A percentile compares a stretch with the other conserved stretches of the same genome.
Conservation (phyloP, 2,113 vertebrate genomes). For the Sceloporus tristichus region DNA sequence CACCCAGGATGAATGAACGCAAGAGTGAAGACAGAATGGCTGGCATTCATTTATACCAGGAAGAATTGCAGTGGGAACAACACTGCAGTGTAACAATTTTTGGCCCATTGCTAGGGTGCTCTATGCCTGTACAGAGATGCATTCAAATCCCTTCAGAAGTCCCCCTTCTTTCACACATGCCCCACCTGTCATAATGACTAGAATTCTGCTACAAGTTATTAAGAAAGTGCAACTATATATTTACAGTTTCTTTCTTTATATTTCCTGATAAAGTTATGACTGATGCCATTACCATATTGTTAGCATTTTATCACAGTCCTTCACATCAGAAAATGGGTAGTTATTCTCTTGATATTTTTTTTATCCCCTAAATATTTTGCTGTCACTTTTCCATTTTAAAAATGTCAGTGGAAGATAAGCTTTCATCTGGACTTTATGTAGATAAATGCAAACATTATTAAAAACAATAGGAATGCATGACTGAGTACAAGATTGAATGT, state of each 20-base stretch:
- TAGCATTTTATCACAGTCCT: slow-evolving; percentile 45
- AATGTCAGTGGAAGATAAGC: slow-evolving; percentile 62
- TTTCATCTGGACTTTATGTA: slow-evolving; percentile 64
- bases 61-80: background rate
- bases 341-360: slow-evolving; percentile 8
- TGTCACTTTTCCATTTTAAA: slow-evolving; percentile 51
- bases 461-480: background rate
- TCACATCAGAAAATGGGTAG: slow-evolving; percentile 29
- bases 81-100: background rate
- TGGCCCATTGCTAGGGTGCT: background rate
- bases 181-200: background rate
- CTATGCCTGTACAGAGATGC: background rate
- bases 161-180: no score
- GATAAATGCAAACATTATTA: slow-evolving; percentile 38
- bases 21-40: background rate
- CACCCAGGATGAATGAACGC: background rate
- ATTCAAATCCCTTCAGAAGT: background rate
- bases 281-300: slow-evolving; percentile 28
- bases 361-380: slow-evolving; percentile 47
- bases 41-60: background rate
- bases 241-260: background rate
- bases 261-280: background rate
- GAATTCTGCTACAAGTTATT: background rate
- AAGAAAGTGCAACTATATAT: background rate
- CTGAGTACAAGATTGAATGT: background rate